Conservation (phyloP, 92 coral and sea anemone genomes). For the Bergia puertoricense region DNA sequence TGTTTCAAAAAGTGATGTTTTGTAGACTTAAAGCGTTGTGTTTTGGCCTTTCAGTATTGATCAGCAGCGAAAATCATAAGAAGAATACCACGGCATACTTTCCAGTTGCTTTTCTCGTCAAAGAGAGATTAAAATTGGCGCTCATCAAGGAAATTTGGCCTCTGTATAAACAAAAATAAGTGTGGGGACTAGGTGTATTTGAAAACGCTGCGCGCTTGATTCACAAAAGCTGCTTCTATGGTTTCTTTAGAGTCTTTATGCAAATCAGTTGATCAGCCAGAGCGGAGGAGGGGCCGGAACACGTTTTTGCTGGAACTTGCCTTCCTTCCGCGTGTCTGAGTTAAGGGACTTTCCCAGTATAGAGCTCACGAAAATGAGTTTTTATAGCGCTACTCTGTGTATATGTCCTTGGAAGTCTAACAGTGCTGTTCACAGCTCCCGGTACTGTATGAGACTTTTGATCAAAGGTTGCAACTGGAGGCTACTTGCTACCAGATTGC, state of each 20-base stretch:
- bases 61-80: background rate
- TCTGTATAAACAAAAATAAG: background rate
- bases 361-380: background rate
- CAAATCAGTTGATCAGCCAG: background rate
- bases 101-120: background rate
- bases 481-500: background rate
- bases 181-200: background rate
- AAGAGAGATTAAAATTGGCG: background rate
- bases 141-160: background rate
- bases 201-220: background rate
- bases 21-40: background rate
- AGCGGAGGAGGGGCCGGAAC: conserved; percentile 21
- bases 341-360: background rate
- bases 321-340: conserved; percentile 12
- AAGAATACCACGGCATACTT: background rate
- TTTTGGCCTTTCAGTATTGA: no score
- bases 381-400: background rate
- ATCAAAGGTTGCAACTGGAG: background rate
- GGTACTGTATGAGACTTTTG: background rate
- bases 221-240: background rate
- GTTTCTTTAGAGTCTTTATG: background rate
- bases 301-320: background rate
- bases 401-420: background rate
- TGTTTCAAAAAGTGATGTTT: background rate
- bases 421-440: background rate